A percentile compares a stretch with the other conserved stretches of the same genome.
Conservation (phyloP, 2,888 invertebrate species). For the Metacarcinus magister region DNA sequence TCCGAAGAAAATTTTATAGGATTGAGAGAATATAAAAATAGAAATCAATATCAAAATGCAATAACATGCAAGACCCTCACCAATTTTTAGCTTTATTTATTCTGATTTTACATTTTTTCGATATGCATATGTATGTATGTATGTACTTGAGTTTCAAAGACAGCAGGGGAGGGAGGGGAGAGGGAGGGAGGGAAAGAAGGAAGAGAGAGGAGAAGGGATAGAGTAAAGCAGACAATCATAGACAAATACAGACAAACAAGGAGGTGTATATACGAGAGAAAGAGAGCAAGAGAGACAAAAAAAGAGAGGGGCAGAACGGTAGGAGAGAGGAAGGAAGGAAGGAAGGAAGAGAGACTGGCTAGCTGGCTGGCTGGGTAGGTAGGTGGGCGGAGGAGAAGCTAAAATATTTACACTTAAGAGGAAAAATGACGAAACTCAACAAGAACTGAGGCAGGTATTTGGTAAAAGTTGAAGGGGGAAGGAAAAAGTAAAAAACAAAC, state of each 20-base stretch:
- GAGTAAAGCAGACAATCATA: not conserved
- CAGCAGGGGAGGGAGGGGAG: not conserved
- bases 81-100: not conserved
- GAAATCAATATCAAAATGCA: conserved; percentile 15
- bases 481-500: not conserved
- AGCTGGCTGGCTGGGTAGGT: not conserved
- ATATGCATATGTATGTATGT: not conserved
- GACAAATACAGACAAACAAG: not conserved
- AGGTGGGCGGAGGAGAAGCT: not conserved
- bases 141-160: not conserved
- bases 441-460: conserved; percentile 29
- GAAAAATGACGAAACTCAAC: conserved; percentile 41
- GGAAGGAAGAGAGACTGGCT: not conserved
- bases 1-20: conserved; percentile 14
- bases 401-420: conserved; percentile 48
- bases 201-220: not conserved
- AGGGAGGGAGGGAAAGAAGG: not conserved
- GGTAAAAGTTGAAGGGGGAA: not conserved
- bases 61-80: conserved; percentile 4
- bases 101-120: not conserved
- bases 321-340: not conserved
- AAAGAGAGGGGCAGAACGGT: not conserved
- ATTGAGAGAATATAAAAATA: not conserved
- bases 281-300: not conserved
- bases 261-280: not conserved